phyloP scores from a whole-genome alignment of 2,797 vertebrate genomes.

The Columba guinea region DNA sequence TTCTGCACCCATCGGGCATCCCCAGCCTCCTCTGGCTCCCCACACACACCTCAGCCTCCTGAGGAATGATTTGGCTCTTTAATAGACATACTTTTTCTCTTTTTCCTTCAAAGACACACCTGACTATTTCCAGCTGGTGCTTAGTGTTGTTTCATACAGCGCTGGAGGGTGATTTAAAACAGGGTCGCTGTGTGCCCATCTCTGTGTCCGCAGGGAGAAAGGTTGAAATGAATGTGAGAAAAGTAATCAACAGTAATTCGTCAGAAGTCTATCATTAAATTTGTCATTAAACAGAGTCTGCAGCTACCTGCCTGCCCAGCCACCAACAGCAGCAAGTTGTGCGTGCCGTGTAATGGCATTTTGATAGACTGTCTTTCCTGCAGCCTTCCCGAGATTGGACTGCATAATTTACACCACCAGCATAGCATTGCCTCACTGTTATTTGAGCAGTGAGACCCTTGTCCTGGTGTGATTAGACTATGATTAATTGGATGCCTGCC shows the following conservation, averaged over 20 bases:
- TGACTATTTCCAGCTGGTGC: not conserved
- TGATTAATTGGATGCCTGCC: constrained; percentile 47
- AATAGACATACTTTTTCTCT: not conserved
- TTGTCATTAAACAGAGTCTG: not conserved
- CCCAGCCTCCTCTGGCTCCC: not conserved
- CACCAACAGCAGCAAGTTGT: not conserved
- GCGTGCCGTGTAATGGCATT: constrained; percentile 15
- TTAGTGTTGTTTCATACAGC: not conserved
- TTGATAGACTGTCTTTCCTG: constrained; percentile 46
- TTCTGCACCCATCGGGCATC: not conserved
- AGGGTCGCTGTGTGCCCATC: not conserved
- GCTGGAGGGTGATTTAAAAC: constrained; percentile 32
- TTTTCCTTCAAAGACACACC: not conserved
- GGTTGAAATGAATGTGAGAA: not conserved
- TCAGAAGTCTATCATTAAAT: constrained; percentile 24
- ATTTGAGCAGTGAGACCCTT: constrained; percentile 45
- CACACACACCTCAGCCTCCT: not conserved
- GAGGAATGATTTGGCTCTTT: not conserved
- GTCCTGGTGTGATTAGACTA: constrained; percentile 1
- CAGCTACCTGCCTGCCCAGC: constrained; percentile 1
- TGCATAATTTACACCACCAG: constrained; percentile 44
- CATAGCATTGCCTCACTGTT: constrained; percentile 15
- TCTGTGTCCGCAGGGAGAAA: not conserved
- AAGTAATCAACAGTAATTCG: constrained; percentile 35
- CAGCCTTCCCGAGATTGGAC: not conserved